A percentile compares a stretch with the other conserved stretches of the same genome.
Conservation (phyloP, 1,140 invertebrate species). For the Harlomillsia oculata region DNA sequence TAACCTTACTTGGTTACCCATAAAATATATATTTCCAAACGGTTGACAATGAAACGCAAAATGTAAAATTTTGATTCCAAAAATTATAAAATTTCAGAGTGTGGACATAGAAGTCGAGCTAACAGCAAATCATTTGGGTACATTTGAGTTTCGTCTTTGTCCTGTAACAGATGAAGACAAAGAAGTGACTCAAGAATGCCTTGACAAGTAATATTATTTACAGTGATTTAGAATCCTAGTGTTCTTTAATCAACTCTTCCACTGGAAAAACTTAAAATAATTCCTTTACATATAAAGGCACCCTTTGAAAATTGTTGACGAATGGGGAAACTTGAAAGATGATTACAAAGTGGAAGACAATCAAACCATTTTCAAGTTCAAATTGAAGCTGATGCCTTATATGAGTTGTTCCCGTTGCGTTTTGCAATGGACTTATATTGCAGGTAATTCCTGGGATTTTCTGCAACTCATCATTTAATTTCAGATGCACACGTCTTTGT, state of each 20-base stretch:
- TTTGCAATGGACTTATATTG: constrained; percentile 81
- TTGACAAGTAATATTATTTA: constrained; percentile 4
- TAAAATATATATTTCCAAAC: no score
- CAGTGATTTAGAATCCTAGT: no score
- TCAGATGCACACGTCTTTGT: no score
- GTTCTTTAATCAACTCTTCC: no score
- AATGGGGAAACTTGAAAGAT: not conserved
- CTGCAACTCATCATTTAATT: no score
- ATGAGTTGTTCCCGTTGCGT: constrained; percentile 81
- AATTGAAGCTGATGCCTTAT: constrained; percentile 65
- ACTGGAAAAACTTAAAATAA: no score
- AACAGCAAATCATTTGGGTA: constrained; percentile 79
- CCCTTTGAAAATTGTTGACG: not conserved
- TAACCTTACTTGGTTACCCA: no score
- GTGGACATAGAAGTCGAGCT: constrained; percentile 76
- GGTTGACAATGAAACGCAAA: no score
- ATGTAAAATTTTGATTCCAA: no score
- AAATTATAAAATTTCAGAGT: constrained; percentile 52
- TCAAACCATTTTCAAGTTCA: not conserved
- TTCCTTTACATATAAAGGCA: no score
- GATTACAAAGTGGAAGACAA: not conserved
- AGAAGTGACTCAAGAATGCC: not conserved
- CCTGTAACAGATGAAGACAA: not conserved
- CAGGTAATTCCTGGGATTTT: constrained; percentile 46
- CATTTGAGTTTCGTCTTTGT: constrained; percentile 65